These are phyloP conservation scores for Leptocoma aspasia DNA, from an alignment of 2,113 vertebrate species.

Conservation along the genomic window DNA sequence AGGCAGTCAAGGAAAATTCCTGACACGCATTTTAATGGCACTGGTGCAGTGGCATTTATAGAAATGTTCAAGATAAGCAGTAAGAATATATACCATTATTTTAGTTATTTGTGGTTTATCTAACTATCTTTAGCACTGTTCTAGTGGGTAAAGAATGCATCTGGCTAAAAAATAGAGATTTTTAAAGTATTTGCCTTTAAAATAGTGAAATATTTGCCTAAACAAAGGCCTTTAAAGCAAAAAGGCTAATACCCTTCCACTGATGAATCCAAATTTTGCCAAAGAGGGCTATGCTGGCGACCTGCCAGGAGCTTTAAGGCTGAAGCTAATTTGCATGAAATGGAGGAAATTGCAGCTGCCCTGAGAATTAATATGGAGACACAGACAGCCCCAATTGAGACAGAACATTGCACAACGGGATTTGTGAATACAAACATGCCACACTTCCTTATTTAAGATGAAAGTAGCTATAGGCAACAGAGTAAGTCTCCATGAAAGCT, in stretches of 20 bases:
- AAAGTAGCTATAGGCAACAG: constrained; percentile 49
- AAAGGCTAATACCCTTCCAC: constrained; percentile 29
- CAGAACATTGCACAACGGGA: constrained; percentile 33
- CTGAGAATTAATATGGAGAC: constrained; percentile 42
- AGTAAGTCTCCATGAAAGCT: constrained; percentile 38
- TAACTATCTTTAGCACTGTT: not conserved
- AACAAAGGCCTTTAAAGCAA: constrained; percentile 17
- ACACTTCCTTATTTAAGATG: constrained; percentile 61
- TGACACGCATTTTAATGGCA: constrained; percentile 47
- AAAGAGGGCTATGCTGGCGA: constrained; percentile 11
- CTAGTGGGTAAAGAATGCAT: not conserved
- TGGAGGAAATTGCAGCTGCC: constrained; percentile 65
- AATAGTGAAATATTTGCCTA: constrained; percentile 2
- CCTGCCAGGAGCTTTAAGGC: constrained; percentile 46
- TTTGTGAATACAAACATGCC: constrained; percentile 49
- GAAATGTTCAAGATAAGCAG: not conserved
- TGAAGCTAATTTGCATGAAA: constrained; percentile 65
- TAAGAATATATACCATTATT: not conserved
- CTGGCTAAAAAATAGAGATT: not conserved
- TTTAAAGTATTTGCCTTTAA: constrained; percentile 9
- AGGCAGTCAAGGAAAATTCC: constrained; percentile 20
- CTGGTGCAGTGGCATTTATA: constrained; percentile 15
- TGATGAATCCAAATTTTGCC: constrained; percentile 46
- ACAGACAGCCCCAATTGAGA: constrained; percentile 41
- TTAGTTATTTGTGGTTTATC: not conserved